Base-by-base conservation (phyloP, 2,888 invertebrate genomes). In the Cephonodes hylas region DNA sequence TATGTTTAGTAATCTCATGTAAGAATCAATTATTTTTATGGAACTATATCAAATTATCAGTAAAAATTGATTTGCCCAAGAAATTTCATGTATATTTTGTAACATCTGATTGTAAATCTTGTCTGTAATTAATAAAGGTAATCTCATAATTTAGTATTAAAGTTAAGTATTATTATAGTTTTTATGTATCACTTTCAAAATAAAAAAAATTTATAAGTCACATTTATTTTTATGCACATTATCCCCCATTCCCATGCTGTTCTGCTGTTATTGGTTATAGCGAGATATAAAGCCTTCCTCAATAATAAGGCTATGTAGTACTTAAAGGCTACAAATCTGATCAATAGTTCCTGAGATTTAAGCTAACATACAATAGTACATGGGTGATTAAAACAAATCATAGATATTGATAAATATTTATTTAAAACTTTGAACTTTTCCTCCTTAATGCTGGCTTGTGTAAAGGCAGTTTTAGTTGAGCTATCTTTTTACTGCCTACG, bases 381-480 rank as follows among this genome's bases (percentile, higher is more conserved):
- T 20, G 5, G n/a, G n/a, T n/a, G n/a, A n/a, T n/a, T n/a, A n/a
- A n/a, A n/a, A n/a, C n/a, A n/a, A n/a, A n/a, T n/a, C n/a, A n/a
- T n/a, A 59, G 31, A 25, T 27, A 20, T 18, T 25, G n/a, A 18
- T 44, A 31, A 4, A 42, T 1, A n/a, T 70, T 63, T 67, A 63
- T 67, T 80, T 66, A 86, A 77, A 86, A 86, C 62, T 79, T 85
- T 0, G 83, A 61, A 77, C 86, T 87, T 67, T 80, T 84, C 44
- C 88, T 71, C 59, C 83, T 77, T n/a, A 79, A 75, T 0, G 68
- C 65, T 1, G 75, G 67, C 42, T 70, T 71, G 38, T 66, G 66
- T 1, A 89, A 63, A 0, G 88, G 88, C 10, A 87, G n/a, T 57
- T 89, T 91, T 3, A 91, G 66, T n/a, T 88, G 84, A 0, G 86